Conservation (phyloP, 2,113 vertebrate genomes). For the Alosa alosa region DNA sequence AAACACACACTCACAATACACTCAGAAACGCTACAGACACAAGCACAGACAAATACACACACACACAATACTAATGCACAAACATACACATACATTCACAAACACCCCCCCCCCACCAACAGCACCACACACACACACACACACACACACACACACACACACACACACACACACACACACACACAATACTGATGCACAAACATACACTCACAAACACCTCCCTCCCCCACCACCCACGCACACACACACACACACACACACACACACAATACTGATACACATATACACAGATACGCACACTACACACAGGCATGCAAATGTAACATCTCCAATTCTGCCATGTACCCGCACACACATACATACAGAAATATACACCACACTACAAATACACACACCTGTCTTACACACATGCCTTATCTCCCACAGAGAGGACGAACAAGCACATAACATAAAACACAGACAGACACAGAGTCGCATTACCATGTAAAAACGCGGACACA, state of each 20-base stretch:
- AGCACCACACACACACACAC: conserved; percentile 17
- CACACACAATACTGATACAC: conserved; percentile 16
- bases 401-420: conserved; percentile 10
- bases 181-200: conserved; percentile 14
- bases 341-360: background rate
- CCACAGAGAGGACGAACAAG: background rate
- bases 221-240: background rate
- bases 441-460: conserved; percentile 22
- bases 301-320: background rate
- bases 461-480: conserved; percentile 2
- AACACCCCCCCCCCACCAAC: conserved; percentile 2
- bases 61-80: background rate
- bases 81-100: conserved; percentile 33
- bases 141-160: no score
- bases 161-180: conserved; percentile 18
- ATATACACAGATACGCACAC: background rate
- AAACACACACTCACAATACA: background rate
- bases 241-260: conserved; percentile 21
- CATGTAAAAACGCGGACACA: no score
- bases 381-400: background rate
- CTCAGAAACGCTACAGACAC: background rate
- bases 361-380: background rate
- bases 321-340: no score
- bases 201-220: conserved; percentile 32
- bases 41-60: background rate